These are phyloP conservation scores for Oriolus oriolus DNA, from an alignment of 2,113 vertebrate genomes.

Conservation along the genomic window DNA sequence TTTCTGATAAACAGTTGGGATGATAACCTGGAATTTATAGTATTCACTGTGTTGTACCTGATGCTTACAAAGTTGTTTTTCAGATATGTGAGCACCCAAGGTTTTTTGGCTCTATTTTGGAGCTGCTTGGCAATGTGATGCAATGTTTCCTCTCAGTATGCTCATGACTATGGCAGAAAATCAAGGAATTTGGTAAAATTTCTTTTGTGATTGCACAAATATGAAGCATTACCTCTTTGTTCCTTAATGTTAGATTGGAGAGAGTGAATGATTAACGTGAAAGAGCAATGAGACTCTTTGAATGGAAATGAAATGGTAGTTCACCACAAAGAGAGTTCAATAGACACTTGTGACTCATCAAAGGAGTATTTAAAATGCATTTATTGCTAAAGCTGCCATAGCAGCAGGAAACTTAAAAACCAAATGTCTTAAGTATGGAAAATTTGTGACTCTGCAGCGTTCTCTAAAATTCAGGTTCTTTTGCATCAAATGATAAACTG, in stretches of 20 bases:
- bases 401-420: neutral
- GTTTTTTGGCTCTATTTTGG: neutral
- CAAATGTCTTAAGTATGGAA: neutral
- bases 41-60: neutral
- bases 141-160: neutral
- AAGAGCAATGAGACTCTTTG: neutral
- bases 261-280: neutral
- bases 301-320: neutral
- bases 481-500: neutral
- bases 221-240: neutral
- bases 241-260: neutral
- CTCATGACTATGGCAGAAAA: neutral
- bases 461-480: neutral
- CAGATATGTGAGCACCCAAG: neutral
- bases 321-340: neutral
- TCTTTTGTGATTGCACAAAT: neutral
- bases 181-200: neutral
- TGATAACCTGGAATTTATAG: neutral
- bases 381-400: neutral
- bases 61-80: neutral
- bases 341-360: neutral
- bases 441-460: neutral
- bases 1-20: neutral
- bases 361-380: neutral
- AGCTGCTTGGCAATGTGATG: neutral